Conservation (phyloP, 1,140 invertebrate species). For the Anoplolepis gracilipes region DNA sequence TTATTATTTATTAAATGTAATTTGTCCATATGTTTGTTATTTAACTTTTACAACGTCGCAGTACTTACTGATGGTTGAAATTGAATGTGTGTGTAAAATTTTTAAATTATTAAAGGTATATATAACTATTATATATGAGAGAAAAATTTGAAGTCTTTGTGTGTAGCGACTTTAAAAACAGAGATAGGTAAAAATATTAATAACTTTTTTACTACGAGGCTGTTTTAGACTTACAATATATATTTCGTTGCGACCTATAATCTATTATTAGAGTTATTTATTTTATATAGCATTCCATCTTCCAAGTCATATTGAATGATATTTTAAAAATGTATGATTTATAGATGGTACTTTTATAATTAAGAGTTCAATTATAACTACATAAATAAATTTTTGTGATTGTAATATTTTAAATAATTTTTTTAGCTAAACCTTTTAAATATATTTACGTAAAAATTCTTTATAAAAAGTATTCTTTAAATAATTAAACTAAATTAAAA, state of each 20-base stretch:
- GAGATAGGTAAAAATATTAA: constrained; percentile 15
- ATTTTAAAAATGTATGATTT: background rate
- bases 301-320: background rate
- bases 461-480: background rate
- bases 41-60: too few species aligned
- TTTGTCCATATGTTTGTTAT: too few species aligned
- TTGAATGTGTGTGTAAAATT: background rate
- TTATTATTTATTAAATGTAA: too few species aligned
- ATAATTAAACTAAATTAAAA: background rate
- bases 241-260: background rate
- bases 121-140: background rate
- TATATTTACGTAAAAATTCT: background rate
- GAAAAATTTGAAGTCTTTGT: background rate
- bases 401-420: background rate
- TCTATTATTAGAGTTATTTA: constrained; percentile 23
- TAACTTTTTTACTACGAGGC: constrained; percentile 4
- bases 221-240: background rate
- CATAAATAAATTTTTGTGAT: too few species aligned
- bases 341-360: background rate
- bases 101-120: background rate
- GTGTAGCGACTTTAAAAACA: background rate
- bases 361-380: background rate
- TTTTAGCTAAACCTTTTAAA: background rate
- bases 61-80: too few species aligned
- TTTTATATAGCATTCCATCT: too few species aligned